Base-by-base conservation (phyloP, 37 sponge, comb jelly and placozoan genomes). In the Spongilla lacustris region DNA sequence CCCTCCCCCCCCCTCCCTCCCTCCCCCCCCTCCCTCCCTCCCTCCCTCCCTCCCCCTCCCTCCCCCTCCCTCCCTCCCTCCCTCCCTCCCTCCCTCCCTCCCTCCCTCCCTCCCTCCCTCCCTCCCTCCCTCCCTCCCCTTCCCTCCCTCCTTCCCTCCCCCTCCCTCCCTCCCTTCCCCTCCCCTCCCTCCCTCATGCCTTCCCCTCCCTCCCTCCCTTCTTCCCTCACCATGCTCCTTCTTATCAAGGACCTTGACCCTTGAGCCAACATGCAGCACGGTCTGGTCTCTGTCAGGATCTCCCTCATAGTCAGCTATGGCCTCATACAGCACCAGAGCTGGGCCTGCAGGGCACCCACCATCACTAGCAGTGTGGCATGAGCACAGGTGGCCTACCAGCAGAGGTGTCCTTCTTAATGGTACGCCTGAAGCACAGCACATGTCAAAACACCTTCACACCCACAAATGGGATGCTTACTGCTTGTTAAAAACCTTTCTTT, bases 191-290 rank as follows among this genome's bases (percentile, higher is more conserved):
- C 26, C 31, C 29, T 28, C 26, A 6, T 21, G 14, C 21, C 17
- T 21, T 14, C 11, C 31, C 73, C 31, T 32, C 14, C 73, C 31
- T 14, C 17, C 73, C 73, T 14, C 17, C 73, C 27, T 14, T 23
- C 73, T 28, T 5, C 24, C 26, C 81, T 67, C 66, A 87, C 87
- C 90, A 58, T 50, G 41, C 10, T 84, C 85, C 35, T 75, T 67
- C 58, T 84, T 84, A 36, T 89, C 90, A 66, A 89, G 35, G 28
- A 89, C 84, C 30, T 78, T 78, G 21, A 89, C 84, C 9, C 24
- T 66, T 41, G 77, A 84, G 38, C 75, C 48, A 34, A 74, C 48
- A 19, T 73, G 69, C 27, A 89, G 76, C 3, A 38, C 68, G 41
- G 84, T 37, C 48, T 78, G 81, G 50, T 34, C 73, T n/a, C 38